Base-by-base conservation (phyloP, 2,797 vertebrate species). In the Naso thynnoides region DNA sequence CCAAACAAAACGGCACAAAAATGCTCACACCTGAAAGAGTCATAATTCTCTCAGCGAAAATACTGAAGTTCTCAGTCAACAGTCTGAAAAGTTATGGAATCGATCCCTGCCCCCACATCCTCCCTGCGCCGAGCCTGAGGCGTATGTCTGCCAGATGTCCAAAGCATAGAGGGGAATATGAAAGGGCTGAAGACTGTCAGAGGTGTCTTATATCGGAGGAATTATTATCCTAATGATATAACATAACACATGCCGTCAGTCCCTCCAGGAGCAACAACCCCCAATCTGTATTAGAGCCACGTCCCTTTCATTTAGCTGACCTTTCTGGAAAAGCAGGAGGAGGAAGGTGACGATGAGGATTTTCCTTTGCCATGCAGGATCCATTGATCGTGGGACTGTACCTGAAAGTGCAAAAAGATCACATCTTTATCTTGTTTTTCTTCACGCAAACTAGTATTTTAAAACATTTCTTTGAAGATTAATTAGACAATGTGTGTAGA, bases 131-230 rank as follows among this genome's bases (percentile, higher is more conserved):
- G 73, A 82, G 83, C 85, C 84, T 55, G 33, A 56, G 85, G 81
- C 85, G 92, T 90, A 87, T 94, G 94, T 89, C 88, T 87, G 79
- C 90, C 94, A 95, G 92, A 95, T 95, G 94, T 94, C 89, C 72
- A 69, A 31, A 81, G 82, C 66, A 73, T 69, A 84, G 66, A 64
- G 47, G 54, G 52, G 86, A 73, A 68, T 86, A 89, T 89, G 81
- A 93, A 90, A 88, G 78, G 57, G 64, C 67, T 56, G 70, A 88
- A 49, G 69, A 61, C 79, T 79, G 85, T 76, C 86, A 89, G 91
- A 88, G 90, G 92, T 92, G 89, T 90, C 88, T 88, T 88, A 89
- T 89, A 90, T 92, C 84, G 75, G 56, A 83, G 81, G 82, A 93
- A 89, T 89, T 83, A 92, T 91, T 88, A 90, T 92, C 87, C 88